Evolutionary conservation across 2,888 invertebrate genomes (phyloP).

Genomic region (Cheilosia scutellata): DNA sequence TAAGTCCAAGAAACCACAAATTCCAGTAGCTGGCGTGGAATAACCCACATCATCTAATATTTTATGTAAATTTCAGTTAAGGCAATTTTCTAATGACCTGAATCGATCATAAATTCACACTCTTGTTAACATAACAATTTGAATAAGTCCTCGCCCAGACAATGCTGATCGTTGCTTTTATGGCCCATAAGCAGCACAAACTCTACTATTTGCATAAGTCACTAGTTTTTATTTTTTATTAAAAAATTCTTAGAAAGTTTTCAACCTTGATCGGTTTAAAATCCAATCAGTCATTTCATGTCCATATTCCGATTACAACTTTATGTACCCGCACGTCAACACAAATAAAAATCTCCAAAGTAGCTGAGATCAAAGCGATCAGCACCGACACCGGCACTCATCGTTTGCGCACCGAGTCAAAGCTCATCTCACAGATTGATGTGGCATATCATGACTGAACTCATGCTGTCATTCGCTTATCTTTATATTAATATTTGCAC

Average conservation of each 20-base stretch:
- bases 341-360: conserved; percentile 41
- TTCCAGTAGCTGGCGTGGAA: conserved; percentile 58
- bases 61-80: conserved; percentile 57
- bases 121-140: conserved; percentile 39
- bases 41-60: conserved; percentile 40
- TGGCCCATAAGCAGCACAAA: conserved; percentile 11
- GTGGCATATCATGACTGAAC: conserved; percentile 64
- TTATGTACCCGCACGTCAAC: conserved; percentile 36
- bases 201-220: conserved; percentile 1
- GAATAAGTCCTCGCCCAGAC: background rate
- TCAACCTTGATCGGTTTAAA: background rate
- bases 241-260: conserved; percentile 9
- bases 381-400: conserved; percentile 1
- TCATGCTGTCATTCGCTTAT: conserved; percentile 66
- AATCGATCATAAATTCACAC: conserved; percentile 53
- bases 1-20: conserved; percentile 25
- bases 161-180: background rate
- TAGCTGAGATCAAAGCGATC: conserved; percentile 43
- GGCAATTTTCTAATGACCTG: conserved; percentile 44
- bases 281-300: conserved; percentile 32
- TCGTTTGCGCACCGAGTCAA: conserved; percentile 60
- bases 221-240: background rate
- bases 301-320: conserved; percentile 11
- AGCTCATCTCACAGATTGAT: conserved; percentile 70
- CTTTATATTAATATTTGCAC: conserved; percentile 36